Evolutionary conservation across 2,888 invertebrate genomes (phyloP), one percentile per base, ranked within the genome.

Genomic region (Amiota communis): DNA sequence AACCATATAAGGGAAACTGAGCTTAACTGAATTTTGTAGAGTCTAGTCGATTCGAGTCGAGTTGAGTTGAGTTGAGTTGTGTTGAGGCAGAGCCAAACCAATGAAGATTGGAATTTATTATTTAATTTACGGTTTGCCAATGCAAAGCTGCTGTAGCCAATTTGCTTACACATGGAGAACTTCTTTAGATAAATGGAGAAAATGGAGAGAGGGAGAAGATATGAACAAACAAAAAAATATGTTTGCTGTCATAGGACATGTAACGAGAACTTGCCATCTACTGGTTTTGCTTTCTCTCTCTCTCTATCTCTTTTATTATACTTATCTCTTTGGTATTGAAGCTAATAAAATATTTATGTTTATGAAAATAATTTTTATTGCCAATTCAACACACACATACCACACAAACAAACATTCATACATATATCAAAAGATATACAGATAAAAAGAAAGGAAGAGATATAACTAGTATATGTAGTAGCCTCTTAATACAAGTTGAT

Each of bases 51-150:
- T 1, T 23, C 3, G 23, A 2, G 23, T 23, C 3, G 23, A 23
- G 23, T 23, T 23, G 57, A 20, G 12, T 51, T 51, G 53, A 20
- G 15, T 20, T 17, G 59, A 20, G 36, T 15, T 20, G 8, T 1
- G 20, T 11, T 20, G 15, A 15, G 20, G 59, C 59, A n/a, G 8
- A 36, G 20, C 59, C 53, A 65, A 68, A 68, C 67, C 67, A 13
- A 68, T 36, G 36, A 36, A 36, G 51, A 53, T 68, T 68, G 67
- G 67, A 68, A 68, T 77, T 78, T 78, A 78, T 78, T 76, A 76
- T 78, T 78, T 78, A 77, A 78, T 78, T 78, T 78, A 77, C 73
- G 78, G 76, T 72, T 73, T 56, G 75, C 70, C 75, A 75, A 70
- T 77, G 70, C 63, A 71, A 64, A 49, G 64, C 61, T n/a, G 2